Evolutionary conservation across 64 coral and sea anemone genomes (phyloP), one percentile per base, ranked within the genome.

Genomic region (Pocillopora verrucosa): DNA sequence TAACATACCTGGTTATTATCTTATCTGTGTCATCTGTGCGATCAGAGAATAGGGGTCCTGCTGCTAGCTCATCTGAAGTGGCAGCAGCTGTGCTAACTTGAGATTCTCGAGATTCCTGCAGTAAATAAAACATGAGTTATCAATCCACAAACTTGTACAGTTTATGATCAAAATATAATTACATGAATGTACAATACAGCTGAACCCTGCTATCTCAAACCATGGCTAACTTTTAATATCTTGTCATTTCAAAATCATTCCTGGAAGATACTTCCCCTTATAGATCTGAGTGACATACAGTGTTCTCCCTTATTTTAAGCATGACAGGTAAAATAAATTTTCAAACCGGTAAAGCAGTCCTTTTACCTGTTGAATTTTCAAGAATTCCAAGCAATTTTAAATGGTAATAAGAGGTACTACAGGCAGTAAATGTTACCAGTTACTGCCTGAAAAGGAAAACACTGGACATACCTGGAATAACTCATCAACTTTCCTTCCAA

Each of bases 401-500:
- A 30, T 30, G 30, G 30, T 30, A 30, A 30, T 30, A 30, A 30
- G 30, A 30, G 30, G 30, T 30, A 30, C 30, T 30, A 30, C 30
- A 30, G 30, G 30, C 30, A 30, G 30, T 30, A 30, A 30, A 30
- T 30, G 30, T 30, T 30, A 30, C 30, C 30, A 30, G 30, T 30
- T 30, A 30, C 30, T 30, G 30, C 30, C 30, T 30, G 30, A 30
- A 35, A 25, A 5, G 69, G 64, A 5, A 7, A 9, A 74, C 11
- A 15, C 64, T 24, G 24, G 59, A 93, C 88, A 22, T 56, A 99
- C 97, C 97, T 99, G 88, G 62, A 99, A 99, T 1, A 99, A 41
- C n/a, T 99, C 97, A 69, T 99, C 97, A 84, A 99, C 90, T 78
- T 99, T 95, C 30, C 93, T 72, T 72, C 87, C 97, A 36, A 92